Percentiles rank a stretch among this genome's conserved stretches.
Evolutionary conservation across 2,797 vertebrate genomes (phyloP).

Genomic region (Sebastiscus tertius): DNA sequence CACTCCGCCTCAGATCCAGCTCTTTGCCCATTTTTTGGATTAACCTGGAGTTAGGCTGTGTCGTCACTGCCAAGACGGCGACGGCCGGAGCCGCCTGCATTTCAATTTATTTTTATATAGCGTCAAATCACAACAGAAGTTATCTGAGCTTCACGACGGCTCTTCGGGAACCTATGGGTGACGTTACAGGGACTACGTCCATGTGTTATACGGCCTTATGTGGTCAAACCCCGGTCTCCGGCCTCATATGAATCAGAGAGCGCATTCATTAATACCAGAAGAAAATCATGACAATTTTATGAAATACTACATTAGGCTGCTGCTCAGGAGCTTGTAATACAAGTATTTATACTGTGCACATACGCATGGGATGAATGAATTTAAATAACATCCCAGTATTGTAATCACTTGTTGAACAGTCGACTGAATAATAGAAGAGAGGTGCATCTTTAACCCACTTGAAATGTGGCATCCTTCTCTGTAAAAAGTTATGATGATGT

Average conservation of each 20-base stretch:
- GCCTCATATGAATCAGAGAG: neutral
- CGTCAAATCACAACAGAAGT: too few species aligned
- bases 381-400: neutral
- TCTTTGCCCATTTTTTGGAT: too few species aligned
- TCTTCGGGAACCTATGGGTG: too few species aligned
- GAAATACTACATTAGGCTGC: neutral
- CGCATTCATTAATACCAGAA: neutral
- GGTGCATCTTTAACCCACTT: neutral
- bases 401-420: neutral
- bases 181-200: fast-evolving
- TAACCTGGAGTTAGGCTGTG: too few species aligned
- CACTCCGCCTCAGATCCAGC: too few species aligned
- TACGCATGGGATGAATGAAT: neutral
- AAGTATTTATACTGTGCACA: neutral
- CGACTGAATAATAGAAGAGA: neutral
- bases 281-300: neutral
- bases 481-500: neutral
- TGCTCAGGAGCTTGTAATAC: neutral
- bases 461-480: neutral
- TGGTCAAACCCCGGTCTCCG: neutral
- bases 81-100: too few species aligned
- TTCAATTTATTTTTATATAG: too few species aligned
- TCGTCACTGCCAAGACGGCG: too few species aligned
- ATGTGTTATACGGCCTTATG: neutral
- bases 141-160: too few species aligned